Evolutionary conservation across 1,140 invertebrate species (phyloP), one percentile per base, ranked within the genome.

Genomic region (Triops longicaudatus): DNA sequence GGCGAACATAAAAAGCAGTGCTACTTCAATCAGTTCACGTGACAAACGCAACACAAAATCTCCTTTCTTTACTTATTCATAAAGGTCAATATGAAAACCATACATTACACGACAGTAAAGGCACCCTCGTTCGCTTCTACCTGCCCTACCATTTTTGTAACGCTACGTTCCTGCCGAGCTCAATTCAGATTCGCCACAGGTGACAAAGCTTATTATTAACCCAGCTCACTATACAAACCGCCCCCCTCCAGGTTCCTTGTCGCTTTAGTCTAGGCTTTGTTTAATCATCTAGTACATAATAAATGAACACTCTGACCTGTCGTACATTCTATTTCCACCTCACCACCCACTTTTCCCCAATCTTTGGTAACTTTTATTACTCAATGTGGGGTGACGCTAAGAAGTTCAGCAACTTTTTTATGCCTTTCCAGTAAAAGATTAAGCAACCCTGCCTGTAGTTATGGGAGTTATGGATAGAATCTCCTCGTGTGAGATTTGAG

Each of bases 141-240:
- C 22, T 22, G 17, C 50, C 22, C 22, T 12, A 17, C 22, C 17
- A n/a, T 63, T 63, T 63, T 63, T 63, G 50, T 17, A 5, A 12
- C 17, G 50, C 50, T n/a, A 22, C 17, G 50, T 22, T 63, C 50
- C 50, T 63, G 50, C 50, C n/a, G 50, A 63, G 50, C 14, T 63
- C 50, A 63, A 63, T 63, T 63, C 50, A 63, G 50, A 17, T 63
- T 63, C 50, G 50, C 50, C 50, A 63, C 50, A 63, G 50, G 50
- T 63, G 50, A 63, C 17, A 63, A 63, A 63, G 50, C 50, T 63
- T 63, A 63, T 63, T 63, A 63, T 63, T 63, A 63, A 63, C 50
- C 50, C 50, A 63, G 50, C 50, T 63, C 50, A 63, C 50, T 63
- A 63, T 22, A 63, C 50, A 63, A 63, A 63, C 22, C n/a, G 50